Evolutionary conservation across 2,888 invertebrate genomes (phyloP).

Genomic region (Hemaris fuciformis): DNA sequence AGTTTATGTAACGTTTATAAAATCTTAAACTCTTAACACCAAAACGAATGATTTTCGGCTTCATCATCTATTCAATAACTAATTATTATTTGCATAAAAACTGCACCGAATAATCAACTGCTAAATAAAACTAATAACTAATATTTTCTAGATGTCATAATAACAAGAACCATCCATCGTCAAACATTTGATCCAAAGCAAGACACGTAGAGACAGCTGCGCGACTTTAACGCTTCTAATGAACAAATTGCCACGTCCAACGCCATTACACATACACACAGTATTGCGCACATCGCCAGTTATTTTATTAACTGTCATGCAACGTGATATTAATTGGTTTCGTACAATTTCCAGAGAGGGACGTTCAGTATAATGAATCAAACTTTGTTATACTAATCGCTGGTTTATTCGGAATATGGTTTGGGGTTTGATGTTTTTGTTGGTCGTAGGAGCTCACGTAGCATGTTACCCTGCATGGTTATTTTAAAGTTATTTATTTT

Average conservation of each 20-base stretch:
- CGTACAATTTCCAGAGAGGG: background rate
- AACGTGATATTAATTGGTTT: background rate
- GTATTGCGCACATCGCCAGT: background rate
- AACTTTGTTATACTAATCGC: background rate
- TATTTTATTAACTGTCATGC: background rate
- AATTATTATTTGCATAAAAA: too few species aligned
- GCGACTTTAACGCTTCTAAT: background rate
- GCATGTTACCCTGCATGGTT: too few species aligned
- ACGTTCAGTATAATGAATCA: background rate
- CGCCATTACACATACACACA: background rate
- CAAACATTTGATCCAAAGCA: constrained; percentile 8
- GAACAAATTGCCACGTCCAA: constrained; percentile 7
- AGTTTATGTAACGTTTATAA: too few species aligned
- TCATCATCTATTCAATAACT: too few species aligned
- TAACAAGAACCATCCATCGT: background rate
- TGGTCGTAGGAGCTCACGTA: too few species aligned
- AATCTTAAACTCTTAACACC: too few species aligned
- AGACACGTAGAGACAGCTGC: background rate
- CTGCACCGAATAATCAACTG: too few species aligned
- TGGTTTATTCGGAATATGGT: background rate
- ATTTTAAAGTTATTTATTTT: too few species aligned
- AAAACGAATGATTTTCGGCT: too few species aligned
- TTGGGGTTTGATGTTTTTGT: background rate
- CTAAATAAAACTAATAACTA: too few species aligned
- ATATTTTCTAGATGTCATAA: background rate